Evolutionary conservation across 2,113 vertebrate genomes (phyloP), one percentile per base, ranked within the genome.

Genomic region (Perca flavescens): DNA sequence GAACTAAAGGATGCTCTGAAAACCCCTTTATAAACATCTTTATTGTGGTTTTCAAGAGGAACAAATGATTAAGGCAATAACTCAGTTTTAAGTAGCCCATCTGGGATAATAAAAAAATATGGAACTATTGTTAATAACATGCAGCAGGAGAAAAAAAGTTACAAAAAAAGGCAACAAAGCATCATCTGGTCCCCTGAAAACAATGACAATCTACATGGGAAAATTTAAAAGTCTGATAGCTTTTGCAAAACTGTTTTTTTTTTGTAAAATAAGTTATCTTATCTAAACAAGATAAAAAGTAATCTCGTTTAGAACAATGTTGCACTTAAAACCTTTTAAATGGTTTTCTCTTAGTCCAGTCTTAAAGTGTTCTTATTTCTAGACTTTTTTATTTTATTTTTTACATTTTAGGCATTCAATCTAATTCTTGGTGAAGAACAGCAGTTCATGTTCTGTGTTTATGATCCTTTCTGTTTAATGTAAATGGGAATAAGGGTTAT

Each of bases 31-130:
- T 28, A 13, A 49, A 60, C 22, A 47, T 73, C 36, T 34, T 72
- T 62, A 56, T 49, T 47, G 69, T 64, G 57, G 9, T 73, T 79
- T 82, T 80, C 34, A 65, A 36, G 4, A 63, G 56, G 56, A 4
- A 60, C 54, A 67, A 62, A 57, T 50, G 54, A 70, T 77, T 5
- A 68, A 58, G 31, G n/a, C n/a, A 19, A 54, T 25, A 74, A 50
- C 21, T 61, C 6, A 58, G 25, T 67, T 63, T 17, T 2, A 75
- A 66, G 53, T 36, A 12, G 19, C 17, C 43, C 34, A 49, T 47
- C 4, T 6, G 36, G 22, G n/a, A 12, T 52, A 40, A 71, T 43
- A 50, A 36, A 79, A 79, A 66, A 12, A 47, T 1, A 77, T 11
- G 0, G 28, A 3, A n/a, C 12, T 19, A 60, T 22, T 4, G 19